A percentile compares a stretch with the other conserved stretches of the same genome.
phyloP scores from a whole-genome alignment of 2,888 invertebrate species.

The Hydrotaea cyrtoneurina region DNA sequence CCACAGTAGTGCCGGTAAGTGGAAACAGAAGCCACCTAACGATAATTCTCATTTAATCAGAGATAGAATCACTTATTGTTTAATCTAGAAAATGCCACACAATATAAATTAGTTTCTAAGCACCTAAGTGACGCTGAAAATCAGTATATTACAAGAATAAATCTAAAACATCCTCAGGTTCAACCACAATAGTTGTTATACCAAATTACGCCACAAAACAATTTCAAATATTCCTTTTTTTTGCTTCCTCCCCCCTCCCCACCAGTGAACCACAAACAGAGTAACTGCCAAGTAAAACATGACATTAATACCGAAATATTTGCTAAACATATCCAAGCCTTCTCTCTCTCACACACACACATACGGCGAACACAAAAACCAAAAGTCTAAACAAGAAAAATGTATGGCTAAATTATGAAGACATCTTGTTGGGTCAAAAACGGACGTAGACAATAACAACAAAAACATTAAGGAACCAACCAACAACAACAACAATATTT shows the following conservation, averaged over 20 bases:
- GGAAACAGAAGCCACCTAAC: too few species aligned
- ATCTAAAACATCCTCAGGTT: too few species aligned
- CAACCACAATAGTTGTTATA: too few species aligned
- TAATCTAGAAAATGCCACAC: too few species aligned
- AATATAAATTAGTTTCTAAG: too few species aligned
- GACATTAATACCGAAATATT: slow-evolving; percentile 38
- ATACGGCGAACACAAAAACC: not conserved
- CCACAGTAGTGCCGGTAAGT: too few species aligned
- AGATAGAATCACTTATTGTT: too few species aligned
- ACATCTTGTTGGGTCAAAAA: slow-evolving; percentile 64
- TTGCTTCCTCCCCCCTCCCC: not conserved
- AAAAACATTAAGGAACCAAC: slow-evolving; percentile 54
- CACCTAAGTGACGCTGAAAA: too few species aligned
- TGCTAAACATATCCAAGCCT: slow-evolving; percentile 11
- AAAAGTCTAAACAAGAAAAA: slow-evolving; percentile 52
- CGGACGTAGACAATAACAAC: slow-evolving; percentile 13
- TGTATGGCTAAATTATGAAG: slow-evolving; percentile 65
- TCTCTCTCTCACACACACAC: slow-evolving; percentile 12
- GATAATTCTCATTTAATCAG: too few species aligned
- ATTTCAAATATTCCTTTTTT: slow-evolving; percentile 5
- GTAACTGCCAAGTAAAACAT: not conserved
- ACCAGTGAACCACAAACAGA: not conserved
- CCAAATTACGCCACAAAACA: not conserved
- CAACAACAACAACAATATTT: slow-evolving; percentile 25
- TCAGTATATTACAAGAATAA: too few species aligned